phyloP scores from a whole-genome alignment of 2,113 vertebrate species.

The Acrocephalus arundinaceus region DNA sequence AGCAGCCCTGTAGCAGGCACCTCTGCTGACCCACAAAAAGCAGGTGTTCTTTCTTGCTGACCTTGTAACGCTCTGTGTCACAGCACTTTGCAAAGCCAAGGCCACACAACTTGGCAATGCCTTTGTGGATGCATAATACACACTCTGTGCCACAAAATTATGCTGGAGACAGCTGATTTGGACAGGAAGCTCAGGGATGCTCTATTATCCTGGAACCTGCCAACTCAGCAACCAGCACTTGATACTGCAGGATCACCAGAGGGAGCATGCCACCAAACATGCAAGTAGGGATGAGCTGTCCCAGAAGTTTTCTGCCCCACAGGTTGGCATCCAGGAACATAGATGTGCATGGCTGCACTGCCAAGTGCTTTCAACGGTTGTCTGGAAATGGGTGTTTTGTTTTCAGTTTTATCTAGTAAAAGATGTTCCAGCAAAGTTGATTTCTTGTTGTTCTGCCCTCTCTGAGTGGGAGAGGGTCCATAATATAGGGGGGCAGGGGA shows the following conservation, averaged over 20 bases:
- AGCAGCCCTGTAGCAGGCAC: not conserved
- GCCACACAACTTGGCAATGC: fast-evolving
- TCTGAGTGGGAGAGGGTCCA: not conserved
- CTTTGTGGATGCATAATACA: fast-evolving
- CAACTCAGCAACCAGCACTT: not conserved
- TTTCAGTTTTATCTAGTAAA: not conserved
- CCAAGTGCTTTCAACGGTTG: not conserved
- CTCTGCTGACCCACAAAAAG: not conserved
- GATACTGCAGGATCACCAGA: not conserved
- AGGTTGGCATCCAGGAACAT: not conserved
- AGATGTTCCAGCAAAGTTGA: not conserved
- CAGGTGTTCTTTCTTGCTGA: not conserved
- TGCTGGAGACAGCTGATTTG: not conserved
- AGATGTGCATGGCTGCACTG: not conserved
- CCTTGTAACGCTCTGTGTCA: fast-evolving
- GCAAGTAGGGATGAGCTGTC: not conserved
- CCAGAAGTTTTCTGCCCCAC: not conserved
- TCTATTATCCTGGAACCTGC: not conserved
- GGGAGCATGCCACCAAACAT: not conserved
- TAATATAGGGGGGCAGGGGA: not conserved
- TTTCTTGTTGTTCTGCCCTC: not conserved
- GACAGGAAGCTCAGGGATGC: not conserved
- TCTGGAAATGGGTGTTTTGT: not conserved
- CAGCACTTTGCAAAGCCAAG: not conserved
- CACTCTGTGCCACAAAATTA: not conserved